Percentiles rank a stretch among this genome's conserved stretches.
Conservation (phyloP, 2,888 invertebrate genomes). For the Troglohyphantes excavatus region DNA sequence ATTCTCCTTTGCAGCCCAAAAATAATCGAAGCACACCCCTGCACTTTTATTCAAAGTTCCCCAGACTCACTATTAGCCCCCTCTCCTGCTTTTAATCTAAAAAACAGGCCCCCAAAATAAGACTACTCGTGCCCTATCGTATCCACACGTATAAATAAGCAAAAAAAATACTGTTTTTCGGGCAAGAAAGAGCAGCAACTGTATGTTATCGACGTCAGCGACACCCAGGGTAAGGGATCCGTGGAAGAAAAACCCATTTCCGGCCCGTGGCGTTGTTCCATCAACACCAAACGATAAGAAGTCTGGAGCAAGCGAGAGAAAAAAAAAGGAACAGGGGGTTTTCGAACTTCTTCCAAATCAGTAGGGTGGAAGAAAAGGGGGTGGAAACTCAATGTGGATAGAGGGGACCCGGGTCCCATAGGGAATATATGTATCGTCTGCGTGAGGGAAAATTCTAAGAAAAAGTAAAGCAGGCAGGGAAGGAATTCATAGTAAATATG, state of each 20-base stretch:
- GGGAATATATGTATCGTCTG: conserved; percentile 50
- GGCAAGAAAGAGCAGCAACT: conserved; percentile 61
- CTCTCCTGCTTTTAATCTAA: conserved; percentile 48
- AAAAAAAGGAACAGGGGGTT: conserved; percentile 37
- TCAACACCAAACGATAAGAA: conserved; percentile 64
- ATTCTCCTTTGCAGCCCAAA: too few relatives aligned
- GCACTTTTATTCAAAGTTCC: neutral
- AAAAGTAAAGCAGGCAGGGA: neutral
- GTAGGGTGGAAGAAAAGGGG: conserved; percentile 43
- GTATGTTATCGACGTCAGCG: conserved; percentile 64
- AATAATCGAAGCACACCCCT: neutral
- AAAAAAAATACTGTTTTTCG: conserved; percentile 57
- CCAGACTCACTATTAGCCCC: conserved; percentile 32
- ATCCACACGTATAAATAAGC: conserved; percentile 51
- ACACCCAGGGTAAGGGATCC: conserved; percentile 41
- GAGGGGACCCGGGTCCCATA: conserved; percentile 34
- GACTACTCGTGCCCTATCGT: conserved; percentile 51
- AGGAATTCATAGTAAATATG: neutral
- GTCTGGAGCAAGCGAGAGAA: conserved; percentile 44
- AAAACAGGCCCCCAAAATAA: conserved; percentile 39
- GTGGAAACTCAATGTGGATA: conserved; percentile 31
- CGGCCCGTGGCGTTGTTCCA: conserved; percentile 74
- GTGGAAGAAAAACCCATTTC: conserved; percentile 71
- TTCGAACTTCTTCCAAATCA: conserved; percentile 54
- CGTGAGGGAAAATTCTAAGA: conserved; percentile 9